Base-by-base conservation (phyloP, 1,140 invertebrate genomes). In the Contarinia nasturtii region DNA sequence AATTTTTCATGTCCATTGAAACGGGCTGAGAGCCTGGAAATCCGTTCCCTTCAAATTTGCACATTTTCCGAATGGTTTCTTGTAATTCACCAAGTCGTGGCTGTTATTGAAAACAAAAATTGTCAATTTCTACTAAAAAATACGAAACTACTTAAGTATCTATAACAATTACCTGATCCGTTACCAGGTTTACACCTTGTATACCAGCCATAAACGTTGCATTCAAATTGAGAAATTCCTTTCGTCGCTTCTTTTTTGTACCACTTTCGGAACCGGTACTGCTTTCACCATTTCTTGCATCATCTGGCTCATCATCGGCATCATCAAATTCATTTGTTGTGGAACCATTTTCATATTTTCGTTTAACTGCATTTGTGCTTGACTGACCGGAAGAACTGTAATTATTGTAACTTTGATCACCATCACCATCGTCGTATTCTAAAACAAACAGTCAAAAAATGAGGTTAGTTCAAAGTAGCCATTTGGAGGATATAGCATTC, bases 11-110 rank as follows among this genome's bases (percentile, higher is more conserved):
- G 57, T 90, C 80, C 91, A 98, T 95, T 0, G 92, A 97, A 0
- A 99, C 90, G 0, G 96, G 95, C 59, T 99, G 96, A 44, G 77
- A 79, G 2, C 96, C 95, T 4, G 94, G 93, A 66, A 99, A 98
- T 8, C 87, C 89, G 45, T 69, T 72, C 15, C 59, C 68, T 19
- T 74, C 62, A 84, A 84, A 95, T 18, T 69, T 69, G 62, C 89
- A 94, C 69, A 93, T 86, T 7, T 74, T 58, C 59, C 91, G 83
- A 2, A 82, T 77, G 57, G 75, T 81, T 48, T 66, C 64, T 59
- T 91, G 88, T 5, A 97, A 67, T n/a, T 75, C 64, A 4, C 56
- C 56, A 1, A 86, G 58, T 51, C 76, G 74, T 1, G 72, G 70
- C 52, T 76, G 68, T 46, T 77, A 71, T 1, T 40, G 38, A 48